Conservation (phyloP, 2,113 vertebrate genomes). For the Sinosuthora webbiana region DNA sequence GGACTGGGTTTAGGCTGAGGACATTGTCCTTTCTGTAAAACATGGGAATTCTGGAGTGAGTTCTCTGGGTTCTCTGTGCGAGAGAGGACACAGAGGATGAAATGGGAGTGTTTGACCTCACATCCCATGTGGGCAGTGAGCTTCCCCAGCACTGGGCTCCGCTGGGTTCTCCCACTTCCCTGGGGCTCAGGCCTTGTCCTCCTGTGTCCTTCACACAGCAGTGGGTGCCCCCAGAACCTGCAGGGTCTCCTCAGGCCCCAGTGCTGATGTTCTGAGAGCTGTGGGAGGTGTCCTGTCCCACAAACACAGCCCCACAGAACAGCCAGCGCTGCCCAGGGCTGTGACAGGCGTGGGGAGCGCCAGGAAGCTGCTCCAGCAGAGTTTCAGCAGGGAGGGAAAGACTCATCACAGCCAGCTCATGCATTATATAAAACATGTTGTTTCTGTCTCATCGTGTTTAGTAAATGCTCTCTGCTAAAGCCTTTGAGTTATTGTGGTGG, state of each 20-base stretch:
- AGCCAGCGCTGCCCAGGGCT: fast-evolving
- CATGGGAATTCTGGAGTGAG: not conserved
- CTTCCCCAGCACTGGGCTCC: not conserved
- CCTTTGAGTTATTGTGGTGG: not conserved
- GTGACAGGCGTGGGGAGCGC: fast-evolving
- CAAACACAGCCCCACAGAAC: not conserved
- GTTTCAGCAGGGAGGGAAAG: not conserved
- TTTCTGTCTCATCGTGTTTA: not conserved
- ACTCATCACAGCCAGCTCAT: not conserved
- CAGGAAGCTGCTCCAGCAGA: fast-evolving
- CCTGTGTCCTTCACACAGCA: fast-evolving
- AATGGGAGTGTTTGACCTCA: not conserved
- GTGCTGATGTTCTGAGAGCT: not conserved
- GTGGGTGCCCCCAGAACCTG: not conserved
- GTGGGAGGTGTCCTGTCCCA: not conserved
- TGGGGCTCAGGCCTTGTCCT: not conserved
- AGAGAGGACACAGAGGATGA: not conserved
- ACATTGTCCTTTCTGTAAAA: not conserved
- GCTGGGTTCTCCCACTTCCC: fast-evolving
- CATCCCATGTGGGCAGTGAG: not conserved
- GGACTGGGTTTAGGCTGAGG: not conserved
- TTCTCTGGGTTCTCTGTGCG: not conserved
- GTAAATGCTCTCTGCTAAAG: not conserved
- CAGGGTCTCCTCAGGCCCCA: not conserved
- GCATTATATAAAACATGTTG: not conserved